Evolutionary conservation across 2,888 invertebrate species (phyloP), one percentile per base, ranked within the genome.

Genomic region (Drosophila nr. medialis): DNA sequence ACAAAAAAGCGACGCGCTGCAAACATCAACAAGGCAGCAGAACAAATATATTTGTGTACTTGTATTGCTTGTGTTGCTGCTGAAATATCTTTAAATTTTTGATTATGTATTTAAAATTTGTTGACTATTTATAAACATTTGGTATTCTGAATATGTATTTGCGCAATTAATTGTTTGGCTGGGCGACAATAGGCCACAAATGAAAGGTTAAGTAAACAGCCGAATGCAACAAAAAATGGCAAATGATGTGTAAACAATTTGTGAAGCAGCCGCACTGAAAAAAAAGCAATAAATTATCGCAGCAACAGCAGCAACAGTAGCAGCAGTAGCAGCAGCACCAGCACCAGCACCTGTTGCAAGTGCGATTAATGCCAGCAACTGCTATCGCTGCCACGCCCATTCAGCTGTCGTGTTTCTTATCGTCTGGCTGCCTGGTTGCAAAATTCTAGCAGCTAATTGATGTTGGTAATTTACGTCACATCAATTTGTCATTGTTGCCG

Each of bases 51-150:
- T 45, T 13, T 21, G 8, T 24, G 4, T 45, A 24, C 15, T 24
- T 4, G 64, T 63, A 70, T 55, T 68, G 66, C 64, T 69, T 67
- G 72, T 66, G 55, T 64, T 64, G 58, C 45, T 48, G 68, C 58
- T 50, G 67, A 84, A 86, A 86, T 58, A 74, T 73, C 67, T 66
- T 75, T 68, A 70, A 67, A 86, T 71, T 74, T 80, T 89, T 86
- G 78, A 88, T 83, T 82, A 76, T 80, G 73, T 70, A 73, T 88
- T 88, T 70, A 71, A 86, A 80, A 56, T 62, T 71, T 53, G 40
- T 55, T 11, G 38, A 64, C 49, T 66, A 80, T 81, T 89, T 71
- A 72, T 86, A 83, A 86, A 84, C 85, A 83, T 75, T 81, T 77
- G 40, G 68, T 62, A 51, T 38, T 58, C 49, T 24, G 10, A 55